phyloP scores from a whole-genome alignment of 1,140 invertebrate species.

The Achroia grisella region DNA sequence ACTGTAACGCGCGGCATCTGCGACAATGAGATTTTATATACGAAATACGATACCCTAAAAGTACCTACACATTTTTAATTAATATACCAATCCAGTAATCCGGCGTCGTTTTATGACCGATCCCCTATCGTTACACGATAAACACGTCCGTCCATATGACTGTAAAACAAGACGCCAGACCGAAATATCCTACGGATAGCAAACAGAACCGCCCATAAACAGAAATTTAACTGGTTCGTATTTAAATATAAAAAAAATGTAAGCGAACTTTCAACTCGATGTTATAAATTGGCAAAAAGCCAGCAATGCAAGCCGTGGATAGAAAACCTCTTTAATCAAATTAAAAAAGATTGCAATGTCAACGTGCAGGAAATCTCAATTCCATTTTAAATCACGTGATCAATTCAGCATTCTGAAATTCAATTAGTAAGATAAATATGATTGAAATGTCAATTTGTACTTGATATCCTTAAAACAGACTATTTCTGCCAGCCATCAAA shows the following conservation, averaged over 20 bases:
- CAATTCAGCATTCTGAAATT: too few species aligned
- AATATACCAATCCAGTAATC: constrained; percentile 15
- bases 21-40: too few species aligned
- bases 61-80: too few species aligned
- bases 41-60: too few species aligned
- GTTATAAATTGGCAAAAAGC: constrained; percentile 1
- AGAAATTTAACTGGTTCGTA: constrained; percentile 5
- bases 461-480: too few species aligned
- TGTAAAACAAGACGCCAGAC: constrained; percentile 50
- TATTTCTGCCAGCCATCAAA: too few species aligned
- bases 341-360: too few species aligned
- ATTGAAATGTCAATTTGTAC: too few species aligned
- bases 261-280: background rate
- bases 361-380: too few species aligned
- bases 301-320: background rate
- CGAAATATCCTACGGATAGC: constrained; percentile 41
- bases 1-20: too few species aligned
- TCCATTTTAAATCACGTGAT: too few species aligned
- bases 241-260: constrained; percentile 1
- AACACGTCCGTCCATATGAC: constrained; percentile 32
- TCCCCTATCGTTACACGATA: constrained; percentile 41
- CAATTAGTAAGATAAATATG: too few species aligned
- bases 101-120: constrained; percentile 41
- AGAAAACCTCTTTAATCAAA: constrained; percentile 5
- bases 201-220: constrained; percentile 17